These are phyloP conservation scores for Anabacerthia variegaticeps DNA, from an alignment of 2,797 vertebrate genomes.

Conservation along the genomic window DNA sequence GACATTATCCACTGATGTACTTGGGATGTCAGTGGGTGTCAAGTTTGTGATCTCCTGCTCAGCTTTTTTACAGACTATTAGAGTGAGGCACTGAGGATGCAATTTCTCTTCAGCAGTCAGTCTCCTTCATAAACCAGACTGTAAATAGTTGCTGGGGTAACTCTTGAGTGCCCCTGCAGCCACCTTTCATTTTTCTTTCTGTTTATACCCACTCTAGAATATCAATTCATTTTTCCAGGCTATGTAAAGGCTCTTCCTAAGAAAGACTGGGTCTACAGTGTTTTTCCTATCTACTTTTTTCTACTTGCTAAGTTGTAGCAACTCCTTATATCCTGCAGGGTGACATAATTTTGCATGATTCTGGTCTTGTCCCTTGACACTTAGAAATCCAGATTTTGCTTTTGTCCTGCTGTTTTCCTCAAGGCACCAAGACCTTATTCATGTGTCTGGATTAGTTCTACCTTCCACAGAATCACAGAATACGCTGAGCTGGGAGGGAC, in stretches of 20 bases:
- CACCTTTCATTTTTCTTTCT: background rate
- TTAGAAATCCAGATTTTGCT: background rate
- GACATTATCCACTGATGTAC: background rate
- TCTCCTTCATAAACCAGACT: background rate
- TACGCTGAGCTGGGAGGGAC: background rate
- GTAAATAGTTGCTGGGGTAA: background rate
- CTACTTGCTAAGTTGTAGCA: background rate
- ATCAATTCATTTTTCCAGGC: background rate
- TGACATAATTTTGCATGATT: fast-evolving
- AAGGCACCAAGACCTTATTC: background rate
- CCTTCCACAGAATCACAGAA: background rate
- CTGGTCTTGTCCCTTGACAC: background rate
- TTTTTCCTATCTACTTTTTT: background rate
- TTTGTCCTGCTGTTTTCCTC: background rate
- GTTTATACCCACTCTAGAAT: background rate
- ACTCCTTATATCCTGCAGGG: background rate
- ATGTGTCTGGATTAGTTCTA: background rate
- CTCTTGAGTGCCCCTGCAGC: background rate
- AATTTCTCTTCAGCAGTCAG: background rate
- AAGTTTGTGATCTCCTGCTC: background rate
- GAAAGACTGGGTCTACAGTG: background rate
- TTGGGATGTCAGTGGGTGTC: background rate
- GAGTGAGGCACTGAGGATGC: fast-evolving
- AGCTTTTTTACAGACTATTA: background rate
- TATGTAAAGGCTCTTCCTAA: background rate